A percentile compares a stretch with the other conserved stretches of the same genome.
phyloP scores from a whole-genome alignment of 2,113 vertebrate species.

The Amphiprion percula region DNA sequence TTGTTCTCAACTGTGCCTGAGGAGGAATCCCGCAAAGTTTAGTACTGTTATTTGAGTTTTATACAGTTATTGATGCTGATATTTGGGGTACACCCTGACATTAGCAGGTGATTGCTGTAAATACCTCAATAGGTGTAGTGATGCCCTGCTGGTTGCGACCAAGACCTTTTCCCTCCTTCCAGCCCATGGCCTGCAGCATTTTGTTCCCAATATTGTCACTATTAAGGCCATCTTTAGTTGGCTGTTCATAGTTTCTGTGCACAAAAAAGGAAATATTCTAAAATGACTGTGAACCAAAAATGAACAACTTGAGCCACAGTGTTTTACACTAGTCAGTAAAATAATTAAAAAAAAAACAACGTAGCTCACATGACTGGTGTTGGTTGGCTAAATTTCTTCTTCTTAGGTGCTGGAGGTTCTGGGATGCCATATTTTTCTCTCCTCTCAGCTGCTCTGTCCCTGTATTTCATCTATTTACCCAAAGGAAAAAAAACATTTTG shows the following conservation, averaged over 20 bases:
- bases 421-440: slow-evolving; percentile 98
- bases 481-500: neutral
- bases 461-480: slow-evolving; percentile 92
- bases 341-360: neutral
- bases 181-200: slow-evolving; percentile 99
- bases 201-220: slow-evolving; percentile 99
- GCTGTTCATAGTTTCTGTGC: slow-evolving; percentile 96
- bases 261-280: neutral
- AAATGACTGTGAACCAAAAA: neutral
- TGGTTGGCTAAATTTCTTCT: slow-evolving; percentile 94
- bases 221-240: slow-evolving; percentile 97
- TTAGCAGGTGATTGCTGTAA: neutral
- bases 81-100: neutral
- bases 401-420: slow-evolving; percentile 95
- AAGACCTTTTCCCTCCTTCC: slow-evolving; percentile 97
- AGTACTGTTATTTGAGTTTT: neutral
- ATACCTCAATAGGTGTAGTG: slow-evolving; percentile 95
- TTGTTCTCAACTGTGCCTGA: slow-evolving; percentile 94
- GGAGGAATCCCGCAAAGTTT: slow-evolving; percentile 20
- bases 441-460: slow-evolving; percentile 96
- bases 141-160: slow-evolving; percentile 98
- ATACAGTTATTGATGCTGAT: neutral
- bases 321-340: neutral
- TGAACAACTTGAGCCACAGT: neutral
- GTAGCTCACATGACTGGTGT: slow-evolving; percentile 88